Conservation (phyloP, 2,888 invertebrate genomes). For the Xestia ashworthii region DNA sequence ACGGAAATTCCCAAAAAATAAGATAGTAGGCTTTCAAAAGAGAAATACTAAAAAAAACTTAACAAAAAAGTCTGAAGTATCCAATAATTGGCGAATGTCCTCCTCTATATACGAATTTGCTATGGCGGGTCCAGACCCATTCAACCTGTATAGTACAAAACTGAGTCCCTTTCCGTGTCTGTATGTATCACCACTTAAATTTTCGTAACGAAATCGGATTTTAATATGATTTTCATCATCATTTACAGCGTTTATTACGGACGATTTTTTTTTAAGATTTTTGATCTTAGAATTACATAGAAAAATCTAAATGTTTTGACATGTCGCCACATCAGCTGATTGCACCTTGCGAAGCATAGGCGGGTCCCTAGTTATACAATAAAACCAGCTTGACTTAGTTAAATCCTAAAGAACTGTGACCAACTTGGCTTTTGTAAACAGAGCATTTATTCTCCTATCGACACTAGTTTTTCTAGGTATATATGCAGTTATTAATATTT, state of each 20-base stretch:
- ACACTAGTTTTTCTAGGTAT: slow-evolving; percentile 3
- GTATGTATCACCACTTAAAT: not conserved
- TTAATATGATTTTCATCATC: not conserved
- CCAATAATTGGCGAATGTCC: too few relatives aligned
- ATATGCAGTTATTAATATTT: slow-evolving; percentile 23
- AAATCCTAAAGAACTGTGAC: not conserved
- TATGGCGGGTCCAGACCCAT: too few relatives aligned
- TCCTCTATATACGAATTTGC: too few relatives aligned
- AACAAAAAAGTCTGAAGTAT: too few relatives aligned
- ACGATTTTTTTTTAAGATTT: not conserved
- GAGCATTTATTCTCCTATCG: not conserved
- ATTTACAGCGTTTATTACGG: not conserved
- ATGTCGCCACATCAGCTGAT: not conserved
- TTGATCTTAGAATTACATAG: not conserved
- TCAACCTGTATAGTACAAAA: not conserved
- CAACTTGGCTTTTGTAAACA: not conserved
- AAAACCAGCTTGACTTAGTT: not conserved
- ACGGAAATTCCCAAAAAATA: too few relatives aligned
- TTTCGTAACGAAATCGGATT: not conserved
- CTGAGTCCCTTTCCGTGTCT: not conserved
- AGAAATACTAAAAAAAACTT: too few relatives aligned
- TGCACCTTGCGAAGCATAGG: not conserved
- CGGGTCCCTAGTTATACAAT: not conserved
- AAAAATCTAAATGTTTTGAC: not conserved
- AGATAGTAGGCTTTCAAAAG: too few relatives aligned